Conservation (phyloP, 2,113 vertebrate species). For the Caloenas nicobarica region DNA sequence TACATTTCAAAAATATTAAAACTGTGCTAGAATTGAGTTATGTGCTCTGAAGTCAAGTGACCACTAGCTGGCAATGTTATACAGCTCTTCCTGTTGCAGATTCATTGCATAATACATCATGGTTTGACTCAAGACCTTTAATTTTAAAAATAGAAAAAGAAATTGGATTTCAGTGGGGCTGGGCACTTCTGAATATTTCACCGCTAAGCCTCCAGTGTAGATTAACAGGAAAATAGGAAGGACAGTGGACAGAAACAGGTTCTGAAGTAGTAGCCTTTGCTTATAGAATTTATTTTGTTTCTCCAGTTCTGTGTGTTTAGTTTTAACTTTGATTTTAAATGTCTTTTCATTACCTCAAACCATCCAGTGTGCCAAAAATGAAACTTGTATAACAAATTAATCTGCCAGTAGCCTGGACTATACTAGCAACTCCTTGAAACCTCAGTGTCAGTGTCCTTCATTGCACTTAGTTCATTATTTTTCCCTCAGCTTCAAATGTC, state of each 20-base stretch:
- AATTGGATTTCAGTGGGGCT: constrained; percentile 55
- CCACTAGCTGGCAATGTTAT: constrained; percentile 73
- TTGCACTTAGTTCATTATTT: background rate
- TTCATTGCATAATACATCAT: constrained; percentile 34
- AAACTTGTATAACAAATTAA: background rate
- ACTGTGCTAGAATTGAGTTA: constrained; percentile 23
- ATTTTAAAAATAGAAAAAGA: constrained; percentile 66
- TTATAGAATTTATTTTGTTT: constrained; percentile 20
- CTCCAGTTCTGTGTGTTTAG: background rate
- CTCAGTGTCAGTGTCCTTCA: background rate
- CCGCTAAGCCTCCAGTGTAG: background rate
- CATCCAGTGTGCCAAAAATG: background rate
- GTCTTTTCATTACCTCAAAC: background rate
- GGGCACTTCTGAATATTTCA: constrained; percentile 48
- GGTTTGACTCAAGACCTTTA: constrained; percentile 59
- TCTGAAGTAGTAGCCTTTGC: constrained; percentile 23
- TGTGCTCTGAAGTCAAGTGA: constrained; percentile 40
- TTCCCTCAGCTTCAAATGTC: background rate
- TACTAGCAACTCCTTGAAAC: background rate
- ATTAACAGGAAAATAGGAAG: constrained; percentile 35
- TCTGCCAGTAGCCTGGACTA: background rate
- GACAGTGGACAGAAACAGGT: background rate
- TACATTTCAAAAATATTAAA: constrained; percentile 34
- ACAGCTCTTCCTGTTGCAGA: constrained; percentile 51
- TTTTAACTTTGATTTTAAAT: constrained; percentile 15